These are phyloP conservation scores for Melipona quadrifasciata DNA, from an alignment of 1,140 invertebrate genomes.

Conservation along the genomic window DNA sequence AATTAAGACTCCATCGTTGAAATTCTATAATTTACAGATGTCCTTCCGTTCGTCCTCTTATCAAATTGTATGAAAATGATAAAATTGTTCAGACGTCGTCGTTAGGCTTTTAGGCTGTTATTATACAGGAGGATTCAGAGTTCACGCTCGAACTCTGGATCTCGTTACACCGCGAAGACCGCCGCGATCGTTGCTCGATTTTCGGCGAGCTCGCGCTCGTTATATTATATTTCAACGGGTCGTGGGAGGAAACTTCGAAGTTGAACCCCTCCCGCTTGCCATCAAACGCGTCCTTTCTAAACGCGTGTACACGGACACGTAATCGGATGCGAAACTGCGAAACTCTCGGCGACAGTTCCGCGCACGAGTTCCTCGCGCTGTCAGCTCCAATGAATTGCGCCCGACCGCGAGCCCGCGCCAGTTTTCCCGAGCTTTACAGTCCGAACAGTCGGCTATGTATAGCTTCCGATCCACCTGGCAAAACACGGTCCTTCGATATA, in stretches of 20 bases:
- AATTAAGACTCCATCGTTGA: too few species aligned
- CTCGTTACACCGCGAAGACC: background rate
- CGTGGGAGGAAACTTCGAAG: background rate
- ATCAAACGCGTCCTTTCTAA: background rate
- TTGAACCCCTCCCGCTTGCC: background rate
- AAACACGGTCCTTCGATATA: background rate
- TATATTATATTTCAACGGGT: background rate
- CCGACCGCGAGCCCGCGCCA: background rate
- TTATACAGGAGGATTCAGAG: background rate
- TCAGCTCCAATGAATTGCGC: slow-evolving; percentile 9
- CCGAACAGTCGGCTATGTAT: background rate
- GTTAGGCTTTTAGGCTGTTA: too few species aligned
- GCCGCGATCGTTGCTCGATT: background rate
- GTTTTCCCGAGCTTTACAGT: slow-evolving; percentile 6
- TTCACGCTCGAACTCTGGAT: background rate
- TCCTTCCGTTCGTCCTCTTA: too few species aligned
- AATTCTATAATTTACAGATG: too few species aligned
- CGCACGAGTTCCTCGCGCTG: slow-evolving; percentile 7
- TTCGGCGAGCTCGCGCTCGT: background rate
- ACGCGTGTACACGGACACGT: background rate
- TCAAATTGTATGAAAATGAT: too few species aligned
- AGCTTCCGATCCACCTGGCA: background rate
- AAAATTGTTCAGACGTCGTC: too few species aligned
- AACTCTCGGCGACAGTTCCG: slow-evolving; percentile 36
- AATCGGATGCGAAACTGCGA: slow-evolving; percentile 25